These are phyloP conservation scores for Sphenopsis melanotis DNA, from an alignment of 2,797 vertebrate genomes.

Conservation along the genomic window DNA sequence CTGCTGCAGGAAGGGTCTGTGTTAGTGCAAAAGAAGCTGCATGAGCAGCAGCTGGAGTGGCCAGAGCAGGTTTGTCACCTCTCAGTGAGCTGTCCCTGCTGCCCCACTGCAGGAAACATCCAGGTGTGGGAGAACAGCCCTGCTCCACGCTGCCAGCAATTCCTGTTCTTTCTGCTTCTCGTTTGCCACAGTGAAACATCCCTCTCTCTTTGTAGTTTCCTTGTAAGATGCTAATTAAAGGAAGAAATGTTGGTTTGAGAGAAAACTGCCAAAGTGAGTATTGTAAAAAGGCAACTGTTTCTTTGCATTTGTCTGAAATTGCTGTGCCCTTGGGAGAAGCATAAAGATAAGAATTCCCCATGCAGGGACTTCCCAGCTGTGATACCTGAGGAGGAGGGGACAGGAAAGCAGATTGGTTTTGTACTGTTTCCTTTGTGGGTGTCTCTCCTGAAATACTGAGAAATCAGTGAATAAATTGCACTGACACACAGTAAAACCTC, in stretches of 20 bases:
- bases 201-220: neutral
- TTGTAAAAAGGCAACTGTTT: slow-evolving; percentile 7
- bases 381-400: neutral
- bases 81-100: neutral
- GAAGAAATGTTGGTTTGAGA: slow-evolving; percentile 1
- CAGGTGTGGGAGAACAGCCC: neutral
- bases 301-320: neutral
- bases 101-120: neutral
- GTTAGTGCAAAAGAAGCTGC: neutral
- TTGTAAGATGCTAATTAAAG: neutral
- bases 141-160: accelerated
- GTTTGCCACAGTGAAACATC: neutral
- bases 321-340: neutral
- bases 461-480: neutral
- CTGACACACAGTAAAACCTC: neutral
- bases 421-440: neutral
- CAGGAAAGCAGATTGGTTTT: neutral
- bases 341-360: accelerated
- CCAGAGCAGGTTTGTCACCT: neutral
- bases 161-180: neutral
- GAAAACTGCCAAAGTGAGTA: neutral
- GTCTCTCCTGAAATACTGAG: neutral
- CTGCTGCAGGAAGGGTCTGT: neutral
- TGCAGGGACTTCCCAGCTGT: neutral
- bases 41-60: neutral